Percentiles rank a stretch among this genome's conserved stretches.
Conservation (phyloP, 2,888 invertebrate genomes). For the Andrena fulva region DNA sequence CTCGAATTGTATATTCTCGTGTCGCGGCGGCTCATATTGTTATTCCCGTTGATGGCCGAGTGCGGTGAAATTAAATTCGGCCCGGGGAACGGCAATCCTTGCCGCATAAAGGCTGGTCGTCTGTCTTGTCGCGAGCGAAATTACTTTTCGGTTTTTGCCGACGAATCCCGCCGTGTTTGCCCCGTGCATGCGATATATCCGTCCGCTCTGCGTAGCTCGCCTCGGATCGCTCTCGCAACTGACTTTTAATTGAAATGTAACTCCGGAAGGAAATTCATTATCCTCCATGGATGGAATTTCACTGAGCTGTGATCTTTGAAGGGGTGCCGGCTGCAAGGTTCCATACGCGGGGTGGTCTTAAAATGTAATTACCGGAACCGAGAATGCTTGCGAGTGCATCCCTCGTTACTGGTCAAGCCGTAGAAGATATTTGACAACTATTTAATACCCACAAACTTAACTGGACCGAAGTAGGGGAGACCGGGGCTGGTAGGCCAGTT, state of each 20-base stretch:
- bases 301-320: not conserved
- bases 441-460: no score
- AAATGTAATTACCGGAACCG: not conserved
- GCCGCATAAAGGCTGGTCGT: conserved; percentile 24
- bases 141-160: conserved; percentile 40
- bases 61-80: conserved; percentile 45
- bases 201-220: not conserved
- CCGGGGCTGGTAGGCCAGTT: no score
- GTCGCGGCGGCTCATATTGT: conserved; percentile 31
- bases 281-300: not conserved
- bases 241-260: not conserved
- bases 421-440: no score
- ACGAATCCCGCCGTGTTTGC: conserved; percentile 1
- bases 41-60: conserved; percentile 42
- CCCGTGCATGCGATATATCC: not conserved
- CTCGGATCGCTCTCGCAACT: not conserved
- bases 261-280: not conserved
- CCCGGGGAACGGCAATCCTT: conserved; percentile 41
- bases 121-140: conserved; percentile 26
- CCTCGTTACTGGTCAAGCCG: no score
- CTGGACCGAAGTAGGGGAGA: no score
- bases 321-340: not conserved
- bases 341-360: not conserved
- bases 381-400: no score
- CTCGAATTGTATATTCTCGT: not conserved